Evolutionary conservation across 1,140 invertebrate genomes (phyloP).

Genomic region (Himalopsyche phryganea): DNA sequence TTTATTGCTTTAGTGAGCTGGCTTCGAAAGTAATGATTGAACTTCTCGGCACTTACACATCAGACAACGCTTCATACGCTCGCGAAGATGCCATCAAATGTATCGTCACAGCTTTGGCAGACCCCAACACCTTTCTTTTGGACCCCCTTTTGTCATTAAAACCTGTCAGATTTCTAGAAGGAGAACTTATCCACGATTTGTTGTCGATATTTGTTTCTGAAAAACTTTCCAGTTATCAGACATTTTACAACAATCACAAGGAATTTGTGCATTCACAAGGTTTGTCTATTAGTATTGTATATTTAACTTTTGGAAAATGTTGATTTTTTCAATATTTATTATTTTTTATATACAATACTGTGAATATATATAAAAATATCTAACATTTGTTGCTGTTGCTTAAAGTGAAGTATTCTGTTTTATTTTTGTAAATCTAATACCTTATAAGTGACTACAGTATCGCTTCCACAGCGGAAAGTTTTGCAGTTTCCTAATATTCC

Average conservation of each 20-base stretch:
- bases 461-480: too few relatives aligned
- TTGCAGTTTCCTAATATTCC: too few relatives aligned
- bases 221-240: constrained; percentile 83
- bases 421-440: too few relatives aligned
- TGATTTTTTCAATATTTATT: too few relatives aligned
- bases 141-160: constrained; percentile 91
- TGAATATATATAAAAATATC: too few relatives aligned
- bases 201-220: constrained; percentile 95
- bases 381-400: too few relatives aligned
- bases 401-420: too few relatives aligned
- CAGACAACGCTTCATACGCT: constrained; percentile 94
- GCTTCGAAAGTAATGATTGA: constrained; percentile 96
- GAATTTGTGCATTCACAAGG: constrained; percentile 89
- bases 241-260: constrained; percentile 90
- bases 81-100: constrained; percentile 95
- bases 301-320: too few relatives aligned
- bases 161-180: constrained; percentile 93
- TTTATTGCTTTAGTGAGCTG: constrained; percentile 71
- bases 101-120: constrained; percentile 90
- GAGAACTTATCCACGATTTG: constrained; percentile 92
- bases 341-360: too few relatives aligned
- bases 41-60: constrained; percentile 90
- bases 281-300: too few relatives aligned
- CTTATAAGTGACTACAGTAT: too few relatives aligned
- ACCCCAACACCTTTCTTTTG: constrained; percentile 91